Conservation (phyloP, 2,888 invertebrate genomes). For the Leptogaster cylindrica region DNA sequence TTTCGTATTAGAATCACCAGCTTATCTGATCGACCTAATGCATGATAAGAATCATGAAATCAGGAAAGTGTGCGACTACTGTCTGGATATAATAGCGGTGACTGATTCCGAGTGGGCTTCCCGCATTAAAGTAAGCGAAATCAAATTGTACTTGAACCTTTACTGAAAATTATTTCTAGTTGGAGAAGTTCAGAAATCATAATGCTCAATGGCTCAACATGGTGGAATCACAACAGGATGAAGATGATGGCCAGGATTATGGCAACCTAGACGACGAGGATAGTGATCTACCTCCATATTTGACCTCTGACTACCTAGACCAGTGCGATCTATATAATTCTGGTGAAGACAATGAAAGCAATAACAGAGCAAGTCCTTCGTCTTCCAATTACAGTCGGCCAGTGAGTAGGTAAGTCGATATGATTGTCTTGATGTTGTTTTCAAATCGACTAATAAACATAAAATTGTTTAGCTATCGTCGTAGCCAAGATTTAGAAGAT, state of each 20-base stretch:
- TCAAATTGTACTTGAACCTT: too few relatives aligned
- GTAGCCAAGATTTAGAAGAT: conserved; percentile 65
- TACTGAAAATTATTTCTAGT: conserved; percentile 55
- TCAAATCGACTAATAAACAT: not conserved
- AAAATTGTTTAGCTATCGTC: conserved; percentile 59
- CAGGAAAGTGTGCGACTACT: conserved; percentile 91
- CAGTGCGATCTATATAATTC: conserved; percentile 66
- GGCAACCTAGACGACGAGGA: conserved; percentile 65
- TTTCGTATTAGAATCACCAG: conserved; percentile 95
- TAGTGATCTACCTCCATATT: conserved; percentile 75
- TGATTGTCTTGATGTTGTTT: not conserved
- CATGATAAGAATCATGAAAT: conserved; percentile 96
- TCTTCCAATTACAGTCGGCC: conserved; percentile 63
- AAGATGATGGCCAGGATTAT: conserved; percentile 62
- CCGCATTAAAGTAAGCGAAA: conserved; percentile 80
- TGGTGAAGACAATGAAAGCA: conserved; percentile 59
- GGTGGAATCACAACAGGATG: conserved; percentile 76
- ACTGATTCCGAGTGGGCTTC: conserved; percentile 92
- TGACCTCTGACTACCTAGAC: conserved; percentile 75
- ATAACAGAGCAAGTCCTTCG: conserved; percentile 57
- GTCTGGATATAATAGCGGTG: conserved; percentile 93
- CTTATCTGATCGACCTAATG: conserved; percentile 95
- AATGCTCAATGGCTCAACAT: conserved; percentile 98
- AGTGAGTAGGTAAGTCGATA: conserved; percentile 61
- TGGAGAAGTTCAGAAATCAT: conserved; percentile 96